Evolutionary conservation across 1,140 invertebrate species (phyloP).

Genomic region (Drosophila parabipectinata): DNA sequence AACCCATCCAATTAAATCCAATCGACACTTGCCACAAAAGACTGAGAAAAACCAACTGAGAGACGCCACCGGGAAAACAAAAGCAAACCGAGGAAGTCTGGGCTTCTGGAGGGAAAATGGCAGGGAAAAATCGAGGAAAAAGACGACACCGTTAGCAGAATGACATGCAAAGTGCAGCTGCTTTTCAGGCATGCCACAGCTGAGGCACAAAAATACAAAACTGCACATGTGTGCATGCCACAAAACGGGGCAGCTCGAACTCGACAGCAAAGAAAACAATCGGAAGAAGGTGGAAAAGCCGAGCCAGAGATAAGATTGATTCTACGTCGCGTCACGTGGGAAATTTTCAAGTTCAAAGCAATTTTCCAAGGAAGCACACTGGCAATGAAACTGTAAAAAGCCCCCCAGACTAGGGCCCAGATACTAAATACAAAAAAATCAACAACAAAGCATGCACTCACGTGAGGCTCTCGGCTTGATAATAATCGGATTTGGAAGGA

Average conservation of each 20-base stretch:
- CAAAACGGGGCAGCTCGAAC: background rate
- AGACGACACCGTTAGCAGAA: constrained; percentile 57
- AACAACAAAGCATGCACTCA: constrained; percentile 75
- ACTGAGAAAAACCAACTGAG: constrained; percentile 13
- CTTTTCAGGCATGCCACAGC: background rate
- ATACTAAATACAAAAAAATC: constrained; percentile 8
- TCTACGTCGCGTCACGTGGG: constrained; percentile 71
- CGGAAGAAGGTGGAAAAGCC: no score
- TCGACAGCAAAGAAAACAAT: no score
- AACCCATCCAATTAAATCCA: constrained; percentile 62
- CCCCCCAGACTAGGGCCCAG: constrained; percentile 8
- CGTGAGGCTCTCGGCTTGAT: constrained; percentile 62
- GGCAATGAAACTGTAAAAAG: constrained; percentile 62
- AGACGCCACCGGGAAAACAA: constrained; percentile 8
- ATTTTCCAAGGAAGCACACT: constrained; percentile 69
- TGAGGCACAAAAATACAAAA: constrained; percentile 23
- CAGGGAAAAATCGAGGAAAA: constrained; percentile 10
- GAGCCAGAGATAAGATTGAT: constrained; percentile 23
- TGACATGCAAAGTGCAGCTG: constrained; percentile 71
- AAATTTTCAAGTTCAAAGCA: constrained; percentile 81
- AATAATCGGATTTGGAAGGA: constrained; percentile 72
- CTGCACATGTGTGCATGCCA: constrained; percentile 63
- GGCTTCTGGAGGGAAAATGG: background rate
- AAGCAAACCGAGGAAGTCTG: background rate
- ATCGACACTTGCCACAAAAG: constrained; percentile 52